Conservation (phyloP, 2,797 vertebrate genomes). For the Brachyrhaphis roseni region DNA sequence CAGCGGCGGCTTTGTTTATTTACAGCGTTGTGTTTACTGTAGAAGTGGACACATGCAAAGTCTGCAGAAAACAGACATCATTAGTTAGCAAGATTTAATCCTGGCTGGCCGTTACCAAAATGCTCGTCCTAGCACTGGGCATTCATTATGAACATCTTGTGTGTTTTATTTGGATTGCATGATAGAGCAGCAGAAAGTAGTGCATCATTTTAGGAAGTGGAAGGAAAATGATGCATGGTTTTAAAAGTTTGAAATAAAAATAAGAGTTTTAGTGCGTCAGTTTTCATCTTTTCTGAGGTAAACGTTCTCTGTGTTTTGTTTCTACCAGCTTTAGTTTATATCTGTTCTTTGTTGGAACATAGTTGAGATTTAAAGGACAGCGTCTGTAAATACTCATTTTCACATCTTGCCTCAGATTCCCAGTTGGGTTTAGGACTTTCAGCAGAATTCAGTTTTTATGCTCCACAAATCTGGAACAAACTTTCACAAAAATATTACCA, state of each 20-base stretch:
- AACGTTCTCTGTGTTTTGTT: neutral
- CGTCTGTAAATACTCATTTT: neutral
- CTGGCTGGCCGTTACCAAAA: conserved; percentile 42
- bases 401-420: neutral
- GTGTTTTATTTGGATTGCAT: neutral
- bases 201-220: neutral
- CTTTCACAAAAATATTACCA: too few relatives aligned
- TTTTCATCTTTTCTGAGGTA: neutral
- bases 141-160: conserved; percentile 34
- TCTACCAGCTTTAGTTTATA: neutral
- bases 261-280: neutral
- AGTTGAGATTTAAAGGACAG: neutral
- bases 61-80: conserved; percentile 60
- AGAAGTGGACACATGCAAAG: conserved; percentile 42
- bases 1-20: conserved; percentile 6
- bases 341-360: neutral
- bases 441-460: neutral
- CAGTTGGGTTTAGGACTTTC: neutral
- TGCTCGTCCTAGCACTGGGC: conserved; percentile 31
- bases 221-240: neutral
- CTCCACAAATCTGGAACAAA: too few relatives aligned
- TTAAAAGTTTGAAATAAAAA: neutral
- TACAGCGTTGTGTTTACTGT: conserved; percentile 21
- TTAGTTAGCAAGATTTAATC: conserved; percentile 54
- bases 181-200: neutral